phyloP scores from a whole-genome alignment of 2,888 invertebrate genomes.

The Agrotis ipsilon region DNA sequence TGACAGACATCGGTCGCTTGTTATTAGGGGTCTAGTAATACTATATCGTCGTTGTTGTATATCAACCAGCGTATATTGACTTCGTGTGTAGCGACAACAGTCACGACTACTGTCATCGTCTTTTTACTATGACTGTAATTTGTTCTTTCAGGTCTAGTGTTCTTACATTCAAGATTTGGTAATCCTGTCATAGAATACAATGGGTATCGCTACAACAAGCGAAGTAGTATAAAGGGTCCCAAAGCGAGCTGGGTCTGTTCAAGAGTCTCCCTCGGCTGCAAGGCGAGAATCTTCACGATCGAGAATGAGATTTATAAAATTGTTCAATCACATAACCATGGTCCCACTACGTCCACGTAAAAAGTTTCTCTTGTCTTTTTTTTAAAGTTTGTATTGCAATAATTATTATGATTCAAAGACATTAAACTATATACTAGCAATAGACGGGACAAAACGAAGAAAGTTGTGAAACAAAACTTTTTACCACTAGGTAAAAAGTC shows the following conservation, averaged over 20 bases:
- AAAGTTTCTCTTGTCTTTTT: not conserved
- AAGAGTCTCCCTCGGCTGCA: conserved; percentile 46
- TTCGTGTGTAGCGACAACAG: not conserved
- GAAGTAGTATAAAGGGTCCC: conserved; percentile 17
- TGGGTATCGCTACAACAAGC: conserved; percentile 52
- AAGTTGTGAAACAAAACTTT: no score
- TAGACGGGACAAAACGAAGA: no score
- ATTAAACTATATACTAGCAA: no score
- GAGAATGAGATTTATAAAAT: conserved; percentile 28
- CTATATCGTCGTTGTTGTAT: no score
- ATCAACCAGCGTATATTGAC: not conserved
- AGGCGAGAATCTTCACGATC: conserved; percentile 47
- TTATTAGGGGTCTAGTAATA: no score
- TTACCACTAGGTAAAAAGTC: no score
- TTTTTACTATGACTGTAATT: not conserved
- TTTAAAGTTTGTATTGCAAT: no score
- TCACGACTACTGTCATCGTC: not conserved
- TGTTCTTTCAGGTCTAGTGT: conserved; percentile 40
- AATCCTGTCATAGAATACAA: conserved; percentile 46
- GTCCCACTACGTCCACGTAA: not conserved
- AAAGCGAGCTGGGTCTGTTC: conserved; percentile 51
- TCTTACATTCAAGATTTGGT: conserved; percentile 44
- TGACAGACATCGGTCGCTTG: no score
- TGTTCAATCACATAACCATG: conserved; percentile 41
- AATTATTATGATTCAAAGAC: no score